Base-by-base conservation (phyloP, 2,797 vertebrate genomes). In the Loriculus beryllinus region DNA sequence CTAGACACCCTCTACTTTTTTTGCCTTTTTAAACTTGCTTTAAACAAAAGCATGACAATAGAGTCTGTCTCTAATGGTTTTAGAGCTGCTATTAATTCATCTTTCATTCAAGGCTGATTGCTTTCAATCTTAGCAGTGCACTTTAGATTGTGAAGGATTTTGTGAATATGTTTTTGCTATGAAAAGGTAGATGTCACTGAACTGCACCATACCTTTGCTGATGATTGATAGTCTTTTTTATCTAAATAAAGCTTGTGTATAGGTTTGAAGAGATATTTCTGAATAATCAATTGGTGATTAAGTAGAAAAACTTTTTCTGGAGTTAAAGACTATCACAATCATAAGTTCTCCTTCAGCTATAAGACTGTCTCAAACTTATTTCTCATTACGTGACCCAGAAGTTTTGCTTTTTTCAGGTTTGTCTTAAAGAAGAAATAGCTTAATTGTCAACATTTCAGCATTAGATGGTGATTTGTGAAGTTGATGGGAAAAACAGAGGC, bases 1-100 rank as follows among this genome's bases (percentile, higher is more conserved):
- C 90, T 91, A 90, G 74, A 90, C 54, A 76, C 54, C 20, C 47
- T 86, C 16, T 79, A 45, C 49, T 43, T 79, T 79, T 84, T 90
- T 87, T 51, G 5, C 12, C 18, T 42, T 82, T 95, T 85, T 67
- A 25, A 1, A 28, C 42, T 90, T 84, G 33, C 57, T 91, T 96
- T 91, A 93, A 92, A 91, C 59, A 84, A 83, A 96, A 88, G 57
- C 39, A 14, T 54, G 52, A 88, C 77, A 92, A 82, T 90, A 68
- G 31, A 65, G 35, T 88, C 65, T 90, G 52, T 83, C 54, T 71
- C 47, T 93, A 88, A 92, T 95, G 91, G 82, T 29, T 95, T 92
- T 86, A 82, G 95, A 95, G 59, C 77, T 90, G 62, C 62, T 96
- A 19, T 93, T 92, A 96, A 86, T 92, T 89, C 72, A 47, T 92